A percentile compares a stretch with the other conserved stretches of the same genome.
phyloP scores from a whole-genome alignment of 2,113 vertebrate species.

The Climacteris rufus region DNA sequence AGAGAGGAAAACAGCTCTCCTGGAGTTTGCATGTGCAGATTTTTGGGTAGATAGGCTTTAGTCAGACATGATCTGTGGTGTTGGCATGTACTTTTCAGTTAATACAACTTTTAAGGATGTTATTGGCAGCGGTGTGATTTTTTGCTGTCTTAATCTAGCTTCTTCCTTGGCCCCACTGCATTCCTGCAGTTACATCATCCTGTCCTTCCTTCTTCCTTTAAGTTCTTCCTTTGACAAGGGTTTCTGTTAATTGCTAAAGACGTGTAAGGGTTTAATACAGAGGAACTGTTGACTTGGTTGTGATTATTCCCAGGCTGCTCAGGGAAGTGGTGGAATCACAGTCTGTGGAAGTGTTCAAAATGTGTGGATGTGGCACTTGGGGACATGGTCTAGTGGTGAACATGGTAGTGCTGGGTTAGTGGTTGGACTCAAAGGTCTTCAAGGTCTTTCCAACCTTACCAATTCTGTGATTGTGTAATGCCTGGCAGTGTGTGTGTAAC shows the following conservation, averaged over 20 bases:
- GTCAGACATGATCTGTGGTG: accelerated
- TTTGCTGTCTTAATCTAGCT: background rate
- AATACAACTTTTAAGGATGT: background rate
- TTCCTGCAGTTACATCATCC: background rate
- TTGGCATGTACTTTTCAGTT: background rate
- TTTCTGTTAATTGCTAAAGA: background rate
- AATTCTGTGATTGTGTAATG: background rate
- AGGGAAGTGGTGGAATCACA: background rate
- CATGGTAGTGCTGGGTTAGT: background rate
- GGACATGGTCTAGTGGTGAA: background rate
- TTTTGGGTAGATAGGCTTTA: background rate
- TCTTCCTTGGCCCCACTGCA: background rate
- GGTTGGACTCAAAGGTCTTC: background rate
- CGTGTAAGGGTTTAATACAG: background rate
- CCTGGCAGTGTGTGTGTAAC: background rate
- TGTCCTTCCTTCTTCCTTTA: background rate
- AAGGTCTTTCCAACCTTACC: background rate
- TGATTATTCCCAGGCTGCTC: background rate
- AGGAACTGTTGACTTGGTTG: background rate
- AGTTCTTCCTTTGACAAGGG: background rate
- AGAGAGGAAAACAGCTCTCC: background rate
- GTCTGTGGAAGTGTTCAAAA: background rate
- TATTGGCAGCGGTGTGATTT: background rate
- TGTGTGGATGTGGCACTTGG: background rate
- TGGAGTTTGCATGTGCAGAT: background rate